phyloP scores from a whole-genome alignment of 2,797 vertebrate genomes.

The Triplophysa bombifrons region DNA sequence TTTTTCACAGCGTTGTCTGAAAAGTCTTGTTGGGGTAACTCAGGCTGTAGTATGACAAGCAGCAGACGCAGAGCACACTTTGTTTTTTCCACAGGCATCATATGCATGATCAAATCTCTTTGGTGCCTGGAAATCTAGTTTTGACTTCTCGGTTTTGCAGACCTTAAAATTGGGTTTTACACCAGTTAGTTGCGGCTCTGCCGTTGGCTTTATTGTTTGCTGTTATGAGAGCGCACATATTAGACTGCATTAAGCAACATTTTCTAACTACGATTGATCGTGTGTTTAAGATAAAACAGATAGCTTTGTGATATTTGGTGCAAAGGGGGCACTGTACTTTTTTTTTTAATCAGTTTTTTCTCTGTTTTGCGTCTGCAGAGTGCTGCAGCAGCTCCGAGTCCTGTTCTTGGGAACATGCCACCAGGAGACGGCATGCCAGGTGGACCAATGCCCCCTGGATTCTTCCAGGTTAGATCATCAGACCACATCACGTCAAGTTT shows the following conservation, averaged over 20 bases:
- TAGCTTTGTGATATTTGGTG: background rate
- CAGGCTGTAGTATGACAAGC: slow-evolving; percentile 29
- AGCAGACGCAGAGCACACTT: slow-evolving; percentile 29
- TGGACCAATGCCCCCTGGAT: slow-evolving; percentile 95
- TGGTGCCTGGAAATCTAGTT: slow-evolving; percentile 26
- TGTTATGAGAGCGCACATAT: slow-evolving; percentile 14
- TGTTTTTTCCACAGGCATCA: slow-evolving; percentile 17
- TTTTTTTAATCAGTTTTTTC: background rate
- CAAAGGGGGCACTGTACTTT: background rate
- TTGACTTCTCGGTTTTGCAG: slow-evolving; percentile 18
- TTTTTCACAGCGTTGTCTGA: slow-evolving; percentile 75
- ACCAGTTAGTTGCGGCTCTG: slow-evolving; percentile 32
- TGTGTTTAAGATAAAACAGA: background rate
- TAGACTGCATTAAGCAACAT: slow-evolving; percentile 26
- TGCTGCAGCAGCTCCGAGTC: slow-evolving; percentile 96
- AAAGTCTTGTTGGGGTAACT: slow-evolving; percentile 59
- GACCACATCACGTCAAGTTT: background rate
- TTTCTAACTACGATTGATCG: background rate
- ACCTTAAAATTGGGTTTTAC: slow-evolving; percentile 33
- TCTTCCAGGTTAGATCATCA: slow-evolving; percentile 90
- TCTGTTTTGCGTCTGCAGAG: slow-evolving; percentile 77
- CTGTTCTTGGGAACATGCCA: slow-evolving; percentile 98
- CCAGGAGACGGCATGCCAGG: slow-evolving; percentile 96
- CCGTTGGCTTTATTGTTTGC: slow-evolving; percentile 6
- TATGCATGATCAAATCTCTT: slow-evolving; percentile 30